Conservation (phyloP, 2,113 vertebrate genomes). For the Gallinago paraguaiae region DNA sequence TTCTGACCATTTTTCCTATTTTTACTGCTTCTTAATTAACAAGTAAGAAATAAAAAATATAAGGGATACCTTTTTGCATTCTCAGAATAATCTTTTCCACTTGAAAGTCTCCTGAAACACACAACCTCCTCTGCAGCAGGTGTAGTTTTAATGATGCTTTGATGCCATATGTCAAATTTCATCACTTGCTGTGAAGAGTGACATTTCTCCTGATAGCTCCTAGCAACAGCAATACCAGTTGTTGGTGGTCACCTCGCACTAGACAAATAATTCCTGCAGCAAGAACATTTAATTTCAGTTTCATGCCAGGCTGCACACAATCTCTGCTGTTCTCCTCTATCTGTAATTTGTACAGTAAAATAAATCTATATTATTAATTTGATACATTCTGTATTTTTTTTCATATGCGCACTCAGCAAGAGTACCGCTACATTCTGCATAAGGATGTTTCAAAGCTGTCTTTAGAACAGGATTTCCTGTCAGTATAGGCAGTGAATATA, state of each 20-base stretch:
- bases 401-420: background rate
- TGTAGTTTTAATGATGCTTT: constrained; percentile 92
- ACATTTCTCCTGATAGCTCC: constrained; percentile 88
- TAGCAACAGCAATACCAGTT: constrained; percentile 77
- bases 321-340: background rate
- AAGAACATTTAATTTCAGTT: constrained; percentile 57
- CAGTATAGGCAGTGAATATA: background rate
- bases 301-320: constrained; percentile 13
- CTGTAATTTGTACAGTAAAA: background rate
- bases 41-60: constrained; percentile 63
- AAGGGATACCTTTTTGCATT: constrained; percentile 70
- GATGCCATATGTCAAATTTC: constrained; percentile 97
- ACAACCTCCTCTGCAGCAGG: constrained; percentile 85
- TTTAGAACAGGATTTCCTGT: background rate
- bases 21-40: constrained; percentile 57
- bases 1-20: background rate
- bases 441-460: accelerated
- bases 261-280: constrained; percentile 48
- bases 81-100: constrained; percentile 78
- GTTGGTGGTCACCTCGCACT: constrained; percentile 52
- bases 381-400: background rate
- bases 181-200: constrained; percentile 94
- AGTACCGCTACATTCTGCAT: background rate
- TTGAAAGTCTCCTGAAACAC: constrained; percentile 82
- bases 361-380: background rate